phyloP scores from a whole-genome alignment of 2,888 invertebrate genomes.

The Myopa testacea region DNA sequence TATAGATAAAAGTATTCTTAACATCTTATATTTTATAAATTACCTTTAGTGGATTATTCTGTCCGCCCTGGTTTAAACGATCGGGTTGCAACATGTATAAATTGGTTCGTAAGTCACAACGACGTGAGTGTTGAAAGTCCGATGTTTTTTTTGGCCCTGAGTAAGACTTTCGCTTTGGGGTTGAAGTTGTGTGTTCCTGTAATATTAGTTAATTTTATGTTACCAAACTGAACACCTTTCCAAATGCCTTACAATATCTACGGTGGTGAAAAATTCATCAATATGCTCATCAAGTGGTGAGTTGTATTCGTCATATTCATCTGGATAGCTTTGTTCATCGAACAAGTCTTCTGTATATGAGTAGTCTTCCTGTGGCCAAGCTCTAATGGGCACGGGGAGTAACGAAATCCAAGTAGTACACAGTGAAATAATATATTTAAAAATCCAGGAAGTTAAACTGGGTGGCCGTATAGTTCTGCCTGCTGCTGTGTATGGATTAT shows the following conservation, averaged over 20 bases:
- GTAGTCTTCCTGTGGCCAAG: slow-evolving; percentile 67
- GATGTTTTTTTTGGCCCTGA: slow-evolving; percentile 69
- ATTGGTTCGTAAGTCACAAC: slow-evolving; percentile 89
- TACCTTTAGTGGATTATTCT: slow-evolving; percentile 83
- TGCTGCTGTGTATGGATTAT: slow-evolving; percentile 70
- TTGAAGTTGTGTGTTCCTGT: slow-evolving; percentile 65
- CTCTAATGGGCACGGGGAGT: slow-evolving; percentile 60
- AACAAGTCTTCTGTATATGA: slow-evolving; percentile 63
- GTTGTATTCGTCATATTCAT: slow-evolving; percentile 66
- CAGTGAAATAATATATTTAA: slow-evolving; percentile 62
- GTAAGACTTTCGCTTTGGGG: slow-evolving; percentile 62
- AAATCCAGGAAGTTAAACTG: slow-evolving; percentile 61
- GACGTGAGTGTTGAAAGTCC: slow-evolving; percentile 75
- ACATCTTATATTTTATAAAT: background rate
- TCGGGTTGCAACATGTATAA: slow-evolving; percentile 87
- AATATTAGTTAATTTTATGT: background rate
- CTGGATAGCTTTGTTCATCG: slow-evolving; percentile 64
- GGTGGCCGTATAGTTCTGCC: slow-evolving; percentile 59
- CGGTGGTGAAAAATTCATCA: slow-evolving; percentile 65
- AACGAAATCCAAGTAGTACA: slow-evolving; percentile 64
- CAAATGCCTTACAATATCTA: slow-evolving; percentile 60
- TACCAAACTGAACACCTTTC: background rate
- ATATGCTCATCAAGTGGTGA: slow-evolving; percentile 64
- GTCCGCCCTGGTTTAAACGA: slow-evolving; percentile 79
- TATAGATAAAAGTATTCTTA: background rate